These are phyloP conservation scores for Chymomyza procnemis DNA, from an alignment of 2,888 invertebrate genomes.

Conservation along the genomic window DNA sequence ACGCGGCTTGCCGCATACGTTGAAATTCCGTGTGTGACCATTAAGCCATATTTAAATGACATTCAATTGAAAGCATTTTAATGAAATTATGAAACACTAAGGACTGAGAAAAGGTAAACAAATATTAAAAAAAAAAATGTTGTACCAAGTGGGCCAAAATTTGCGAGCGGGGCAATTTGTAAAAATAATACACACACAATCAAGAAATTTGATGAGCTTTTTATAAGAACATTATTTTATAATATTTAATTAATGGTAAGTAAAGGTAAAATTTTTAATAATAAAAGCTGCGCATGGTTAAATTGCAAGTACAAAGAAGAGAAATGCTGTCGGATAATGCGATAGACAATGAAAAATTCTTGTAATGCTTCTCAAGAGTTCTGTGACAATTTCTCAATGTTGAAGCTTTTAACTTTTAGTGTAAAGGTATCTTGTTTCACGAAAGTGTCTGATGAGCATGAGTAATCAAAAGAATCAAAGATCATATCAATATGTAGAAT, in stretches of 20 bases:
- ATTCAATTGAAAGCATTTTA: constrained; percentile 59
- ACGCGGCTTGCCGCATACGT: constrained; percentile 30
- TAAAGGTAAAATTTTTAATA: too few species aligned
- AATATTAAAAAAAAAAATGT: neutral
- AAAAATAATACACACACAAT: constrained; percentile 33
- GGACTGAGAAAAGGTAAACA: neutral
- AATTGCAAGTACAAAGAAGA: too few species aligned
- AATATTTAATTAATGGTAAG: neutral
- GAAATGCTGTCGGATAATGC: too few species aligned
- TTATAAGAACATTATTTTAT: neutral
- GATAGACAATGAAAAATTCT: too few species aligned
- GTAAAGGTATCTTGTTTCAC: too few species aligned
- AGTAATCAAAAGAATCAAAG: too few species aligned
- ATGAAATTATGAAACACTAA: constrained; percentile 51
- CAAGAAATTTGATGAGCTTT: constrained; percentile 37
- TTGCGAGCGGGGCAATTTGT: constrained; percentile 54
- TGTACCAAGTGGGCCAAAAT: neutral
- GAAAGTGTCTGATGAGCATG: too few species aligned
- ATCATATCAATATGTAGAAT: too few species aligned
- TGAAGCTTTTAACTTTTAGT: too few species aligned
- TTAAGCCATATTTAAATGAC: constrained; percentile 60
- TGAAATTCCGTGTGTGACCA: constrained; percentile 51
- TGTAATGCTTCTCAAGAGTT: too few species aligned
- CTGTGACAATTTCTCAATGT: too few species aligned
- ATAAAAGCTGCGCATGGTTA: too few species aligned